Evolutionary conservation across 2,113 vertebrate genomes (phyloP).

Genomic region (Dendropsophus ebraccatus): DNA sequence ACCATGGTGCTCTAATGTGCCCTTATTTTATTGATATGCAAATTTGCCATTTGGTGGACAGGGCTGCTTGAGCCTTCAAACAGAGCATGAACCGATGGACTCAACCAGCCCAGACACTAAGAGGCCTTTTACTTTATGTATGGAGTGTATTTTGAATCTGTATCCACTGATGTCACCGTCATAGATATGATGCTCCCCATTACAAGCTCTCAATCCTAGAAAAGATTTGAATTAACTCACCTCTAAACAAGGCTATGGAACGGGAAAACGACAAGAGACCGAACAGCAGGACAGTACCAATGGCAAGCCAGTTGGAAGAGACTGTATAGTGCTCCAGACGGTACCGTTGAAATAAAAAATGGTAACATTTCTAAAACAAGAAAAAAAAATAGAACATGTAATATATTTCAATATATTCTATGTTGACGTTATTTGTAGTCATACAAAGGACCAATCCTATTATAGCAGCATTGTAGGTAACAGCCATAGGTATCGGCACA

Average conservation of each 20-base stretch:
- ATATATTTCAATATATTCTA: too few species aligned
- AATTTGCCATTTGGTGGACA: too few species aligned
- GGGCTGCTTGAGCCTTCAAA: too few species aligned
- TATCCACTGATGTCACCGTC: not conserved
- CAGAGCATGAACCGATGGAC: too few species aligned
- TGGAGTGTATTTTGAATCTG: not conserved
- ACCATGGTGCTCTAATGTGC: too few species aligned
- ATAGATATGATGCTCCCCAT: not conserved
- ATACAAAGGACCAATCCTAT: too few species aligned
- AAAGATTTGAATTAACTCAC: constrained; percentile 72
- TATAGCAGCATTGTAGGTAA: too few species aligned
- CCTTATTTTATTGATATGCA: too few species aligned
- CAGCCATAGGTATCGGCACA: too few species aligned
- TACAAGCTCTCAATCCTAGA: not conserved
- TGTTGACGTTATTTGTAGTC: too few species aligned
- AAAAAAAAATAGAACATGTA: not conserved
- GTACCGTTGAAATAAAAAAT: constrained; percentile 95
- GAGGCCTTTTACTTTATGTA: too few species aligned
- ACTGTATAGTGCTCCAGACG: constrained; percentile 94
- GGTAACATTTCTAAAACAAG: constrained; percentile 91
- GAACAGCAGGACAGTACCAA: constrained; percentile 84
- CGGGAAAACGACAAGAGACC: constrained; percentile 88
- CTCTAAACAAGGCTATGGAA: constrained; percentile 93
- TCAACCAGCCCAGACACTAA: too few species aligned
- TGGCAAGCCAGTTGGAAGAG: constrained; percentile 93